Evolutionary conservation across 1,140 invertebrate species (phyloP).

Genomic region (Achroia grisella): DNA sequence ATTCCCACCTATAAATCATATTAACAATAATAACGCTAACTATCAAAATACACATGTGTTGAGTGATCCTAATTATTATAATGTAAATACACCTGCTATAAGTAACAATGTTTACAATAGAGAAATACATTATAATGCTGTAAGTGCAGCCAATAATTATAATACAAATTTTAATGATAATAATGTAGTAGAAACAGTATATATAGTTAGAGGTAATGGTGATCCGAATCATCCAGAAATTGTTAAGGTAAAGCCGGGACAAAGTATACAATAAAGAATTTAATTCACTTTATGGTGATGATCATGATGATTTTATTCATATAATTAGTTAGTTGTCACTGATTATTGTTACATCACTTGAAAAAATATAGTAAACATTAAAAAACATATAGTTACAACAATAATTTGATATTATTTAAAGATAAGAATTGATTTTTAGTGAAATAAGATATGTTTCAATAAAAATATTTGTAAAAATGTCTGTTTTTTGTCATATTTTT

Average conservation of each 20-base stretch:
- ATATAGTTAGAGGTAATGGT: slow-evolving; percentile 55
- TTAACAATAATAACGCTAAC: slow-evolving; percentile 7
- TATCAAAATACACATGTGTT: slow-evolving; percentile 8
- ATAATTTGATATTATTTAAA: too few relatives aligned
- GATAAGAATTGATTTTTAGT: too few relatives aligned
- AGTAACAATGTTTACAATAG: slow-evolving; percentile 10
- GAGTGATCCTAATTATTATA: neutral
- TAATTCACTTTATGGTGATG: too few relatives aligned
- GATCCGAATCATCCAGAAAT: slow-evolving; percentile 56
- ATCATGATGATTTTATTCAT: too few relatives aligned
- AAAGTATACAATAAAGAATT: slow-evolving; percentile 11
- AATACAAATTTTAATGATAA: slow-evolving; percentile 16
- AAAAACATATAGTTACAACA: too few relatives aligned
- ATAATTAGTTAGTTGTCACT: too few relatives aligned
- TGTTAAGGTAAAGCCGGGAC: slow-evolving; percentile 41
- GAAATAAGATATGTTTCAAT: too few relatives aligned
- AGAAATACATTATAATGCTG: slow-evolving; percentile 9
- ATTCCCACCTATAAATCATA: slow-evolving; percentile 3
- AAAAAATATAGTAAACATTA: too few relatives aligned
- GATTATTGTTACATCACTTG: too few relatives aligned
- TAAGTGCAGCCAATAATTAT: slow-evolving; percentile 11
- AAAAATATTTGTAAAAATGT: too few relatives aligned
- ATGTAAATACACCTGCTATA: neutral
- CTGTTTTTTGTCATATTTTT: too few relatives aligned
- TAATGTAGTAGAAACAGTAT: slow-evolving; percentile 29